These are phyloP conservation scores for Lepidotrigona ventralis DNA, from an alignment of 1,140 invertebrate genomes.

Conservation along the genomic window DNA sequence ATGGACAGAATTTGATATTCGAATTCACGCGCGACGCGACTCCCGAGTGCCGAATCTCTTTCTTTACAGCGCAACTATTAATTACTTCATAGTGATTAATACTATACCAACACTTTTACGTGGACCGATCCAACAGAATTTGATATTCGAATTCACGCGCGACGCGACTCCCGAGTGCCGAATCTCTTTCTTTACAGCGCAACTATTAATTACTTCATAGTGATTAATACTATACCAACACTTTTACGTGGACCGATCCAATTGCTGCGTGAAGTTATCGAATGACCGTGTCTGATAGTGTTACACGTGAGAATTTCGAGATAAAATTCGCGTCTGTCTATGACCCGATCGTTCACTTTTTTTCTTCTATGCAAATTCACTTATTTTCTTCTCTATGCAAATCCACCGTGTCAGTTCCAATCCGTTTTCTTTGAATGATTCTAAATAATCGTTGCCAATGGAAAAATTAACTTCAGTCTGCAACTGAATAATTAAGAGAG, in stretches of 20 bases:
- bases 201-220: neutral
- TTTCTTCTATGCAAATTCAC: neutral
- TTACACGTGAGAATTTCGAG: neutral
- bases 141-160: no score
- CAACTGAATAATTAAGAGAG: neutral
- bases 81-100: neutral
- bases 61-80: neutral
- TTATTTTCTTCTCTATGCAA: neutral
- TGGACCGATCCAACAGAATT: neutral
- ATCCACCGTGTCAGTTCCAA: neutral
- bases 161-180: no score
- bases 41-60: neutral
- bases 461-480: neutral
- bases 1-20: neutral
- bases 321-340: neutral
- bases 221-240: no score
- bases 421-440: neutral
- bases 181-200: neutral
- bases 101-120: no score
- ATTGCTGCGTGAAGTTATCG: neutral
- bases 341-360: neutral
- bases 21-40: neutral
- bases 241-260: neutral
- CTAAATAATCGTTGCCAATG: neutral
- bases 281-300: neutral